A percentile compares a stretch with the other conserved stretches of the same genome.
Conservation (phyloP, 2,888 invertebrate species). For the Boloria selene region DNA sequence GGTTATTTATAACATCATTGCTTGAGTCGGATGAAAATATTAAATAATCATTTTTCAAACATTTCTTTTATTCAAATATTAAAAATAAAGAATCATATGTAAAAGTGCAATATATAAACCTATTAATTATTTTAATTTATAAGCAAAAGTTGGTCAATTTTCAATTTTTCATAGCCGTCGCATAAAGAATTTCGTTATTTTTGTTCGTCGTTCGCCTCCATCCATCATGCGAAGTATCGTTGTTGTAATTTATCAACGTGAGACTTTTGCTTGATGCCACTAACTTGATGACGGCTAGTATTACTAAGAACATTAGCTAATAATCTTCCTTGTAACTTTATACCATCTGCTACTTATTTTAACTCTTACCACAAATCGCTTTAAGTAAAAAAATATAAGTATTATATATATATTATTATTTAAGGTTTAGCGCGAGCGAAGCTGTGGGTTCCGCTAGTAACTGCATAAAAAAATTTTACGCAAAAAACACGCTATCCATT, state of each 20-base stretch:
- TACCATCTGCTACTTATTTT: conserved; percentile 1
- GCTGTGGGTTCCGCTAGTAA: too few species aligned
- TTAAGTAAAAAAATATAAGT: neutral
- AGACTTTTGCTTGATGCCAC: conserved; percentile 22
- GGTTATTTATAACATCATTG: too few species aligned
- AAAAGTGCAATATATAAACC: too few species aligned
- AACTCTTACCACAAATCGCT: neutral
- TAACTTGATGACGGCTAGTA: conserved; percentile 17
- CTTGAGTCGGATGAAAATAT: too few species aligned
- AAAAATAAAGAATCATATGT: too few species aligned
- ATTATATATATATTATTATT: too few species aligned
- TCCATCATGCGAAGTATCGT: conserved; percentile 30
- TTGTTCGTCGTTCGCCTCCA: conserved; percentile 17
- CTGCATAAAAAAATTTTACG: too few species aligned
- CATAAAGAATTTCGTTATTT: conserved; percentile 7
- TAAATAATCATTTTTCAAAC: too few species aligned
- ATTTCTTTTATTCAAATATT: too few species aligned
- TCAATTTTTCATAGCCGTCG: neutral
- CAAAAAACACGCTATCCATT: too few species aligned
- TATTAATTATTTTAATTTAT: neutral
- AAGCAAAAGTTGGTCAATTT: conserved; percentile 5
- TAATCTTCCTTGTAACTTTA: neutral
- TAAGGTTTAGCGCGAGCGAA: too few species aligned
- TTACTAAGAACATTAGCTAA: conserved; percentile 13
- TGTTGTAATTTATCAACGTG: conserved; percentile 31